A percentile compares a stretch with the other conserved stretches of the same genome.
phyloP scores from a whole-genome alignment of 35 echinoderm and acorn worm species.

The Nesometra sesokonis region DNA sequence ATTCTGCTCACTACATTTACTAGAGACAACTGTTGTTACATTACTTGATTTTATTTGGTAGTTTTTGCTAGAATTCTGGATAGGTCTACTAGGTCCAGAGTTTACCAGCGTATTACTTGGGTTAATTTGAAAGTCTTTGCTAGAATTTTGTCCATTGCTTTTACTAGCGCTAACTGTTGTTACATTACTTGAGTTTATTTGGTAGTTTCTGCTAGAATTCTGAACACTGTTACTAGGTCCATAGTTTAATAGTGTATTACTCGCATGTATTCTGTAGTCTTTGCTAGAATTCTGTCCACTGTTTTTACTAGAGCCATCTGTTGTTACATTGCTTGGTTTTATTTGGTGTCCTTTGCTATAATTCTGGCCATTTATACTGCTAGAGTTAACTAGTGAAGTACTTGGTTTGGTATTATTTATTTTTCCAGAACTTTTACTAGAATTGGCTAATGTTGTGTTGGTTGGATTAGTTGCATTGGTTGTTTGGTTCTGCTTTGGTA shows the following conservation, averaged over 20 bases:
- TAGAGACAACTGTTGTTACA: background rate
- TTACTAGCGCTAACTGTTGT: background rate
- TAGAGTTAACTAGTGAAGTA: background rate
- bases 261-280: background rate
- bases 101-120: too few species aligned
- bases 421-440: background rate
- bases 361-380: too few species aligned
- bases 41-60: background rate
- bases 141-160: too few species aligned
- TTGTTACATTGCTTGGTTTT: too few species aligned
- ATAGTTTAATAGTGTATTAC: background rate
- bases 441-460: background rate
- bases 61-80: background rate
- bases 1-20: background rate
- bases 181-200: background rate
- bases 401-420: too few species aligned
- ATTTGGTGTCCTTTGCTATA: too few species aligned
- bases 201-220: background rate
- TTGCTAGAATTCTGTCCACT: background rate
- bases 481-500: background rate
- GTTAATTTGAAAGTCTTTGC: too few species aligned
- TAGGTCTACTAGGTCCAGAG: too few species aligned
- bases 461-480: background rate
- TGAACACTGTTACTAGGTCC: too few species aligned
- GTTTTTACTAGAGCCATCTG: too few species aligned